Base-by-base conservation (phyloP, 2,113 vertebrate genomes). In the Cryptomyrus ogoouensis region DNA sequence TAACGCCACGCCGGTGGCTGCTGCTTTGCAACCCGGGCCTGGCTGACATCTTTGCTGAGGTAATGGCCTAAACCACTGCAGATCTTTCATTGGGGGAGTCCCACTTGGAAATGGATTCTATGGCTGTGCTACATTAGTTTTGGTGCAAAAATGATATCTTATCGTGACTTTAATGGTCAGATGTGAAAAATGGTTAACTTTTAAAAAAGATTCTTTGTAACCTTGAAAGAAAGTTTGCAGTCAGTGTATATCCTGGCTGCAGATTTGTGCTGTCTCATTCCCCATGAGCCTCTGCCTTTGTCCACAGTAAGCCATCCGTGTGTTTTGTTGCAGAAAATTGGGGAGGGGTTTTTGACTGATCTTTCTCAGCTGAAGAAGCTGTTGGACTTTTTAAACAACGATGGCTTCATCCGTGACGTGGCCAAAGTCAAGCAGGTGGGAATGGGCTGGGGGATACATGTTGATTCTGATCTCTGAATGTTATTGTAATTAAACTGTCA, bases 351-450 rank as follows among this genome's bases (percentile, higher is more conserved):
- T 92, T 91, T 97, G 90, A 97, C 96, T 0, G 96, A 98, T 83
- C 94, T 98, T 74, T 95, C 93, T 90, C 95, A 97, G 88, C 93
- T 97, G 90, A 96, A 93, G 94, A 96, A 97, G 89, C 91, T 98
- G 3, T 91, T 97, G 92, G 93, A 95, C 5, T 95, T 95, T 83
- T 92, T 96, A 0, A 90, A 95, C 5, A 94, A 97, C 0, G 97
- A 97, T 7, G 83, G 89, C 0, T 97, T 98, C 90, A 96, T 98
- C 93, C 95, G 97, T 90, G 96, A 97, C 0, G 94, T 98, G 91
- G 96, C 97, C 2, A 97, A 97, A 92, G 96, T 97, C 88, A 98
- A 98, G 91, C 97, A 98, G 97, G 97, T 98, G 94, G 90, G 0
- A 0, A 44, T 24, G 5, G 15, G 24, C 35, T 12, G 50, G 27